Evolutionary conservation across 2,797 vertebrate genomes (phyloP).

Genomic region (Gila robusta): DNA sequence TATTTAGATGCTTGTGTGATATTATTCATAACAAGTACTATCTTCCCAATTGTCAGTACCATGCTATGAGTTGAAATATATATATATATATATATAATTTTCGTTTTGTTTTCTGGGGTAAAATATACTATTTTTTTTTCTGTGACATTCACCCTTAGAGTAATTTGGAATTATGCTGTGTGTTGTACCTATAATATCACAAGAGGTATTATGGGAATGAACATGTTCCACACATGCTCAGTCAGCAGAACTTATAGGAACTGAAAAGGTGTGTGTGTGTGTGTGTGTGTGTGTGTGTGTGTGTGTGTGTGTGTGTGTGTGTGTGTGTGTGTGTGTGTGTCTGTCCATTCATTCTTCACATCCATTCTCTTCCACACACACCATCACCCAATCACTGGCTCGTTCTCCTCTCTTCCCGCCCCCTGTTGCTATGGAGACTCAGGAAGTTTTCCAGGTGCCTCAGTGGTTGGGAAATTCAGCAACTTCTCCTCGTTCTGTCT

Average conservation of each 20-base stretch:
- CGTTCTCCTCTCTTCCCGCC: constrained; percentile 46
- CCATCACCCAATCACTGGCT: constrained; percentile 43
- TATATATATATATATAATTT: too few relatives aligned
- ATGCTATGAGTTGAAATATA: not conserved
- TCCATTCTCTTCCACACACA: constrained; percentile 30
- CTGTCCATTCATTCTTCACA: constrained; percentile 20
- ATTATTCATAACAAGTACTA: too few relatives aligned
- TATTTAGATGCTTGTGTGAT: not conserved
- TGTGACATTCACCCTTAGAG: not conserved
- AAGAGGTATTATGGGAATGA: not conserved
- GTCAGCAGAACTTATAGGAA: not conserved
- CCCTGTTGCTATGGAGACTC: constrained; percentile 65
- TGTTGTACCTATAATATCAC: not conserved
- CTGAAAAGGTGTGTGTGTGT: not conserved
- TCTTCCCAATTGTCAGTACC: too few relatives aligned
- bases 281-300: not conserved
- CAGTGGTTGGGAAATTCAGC: constrained; percentile 45
- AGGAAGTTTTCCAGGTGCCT: constrained; percentile 60
- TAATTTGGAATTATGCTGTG: not conserved
- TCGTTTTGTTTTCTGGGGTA: not conserved
- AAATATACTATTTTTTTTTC: not conserved
- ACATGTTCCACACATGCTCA: not conserved
- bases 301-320: constrained; percentile 11
- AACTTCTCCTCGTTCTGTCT: constrained; percentile 36
- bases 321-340: constrained; percentile 2